phyloP scores from a whole-genome alignment of 2,113 vertebrate species.

The Callocephalon fimbriatum region DNA sequence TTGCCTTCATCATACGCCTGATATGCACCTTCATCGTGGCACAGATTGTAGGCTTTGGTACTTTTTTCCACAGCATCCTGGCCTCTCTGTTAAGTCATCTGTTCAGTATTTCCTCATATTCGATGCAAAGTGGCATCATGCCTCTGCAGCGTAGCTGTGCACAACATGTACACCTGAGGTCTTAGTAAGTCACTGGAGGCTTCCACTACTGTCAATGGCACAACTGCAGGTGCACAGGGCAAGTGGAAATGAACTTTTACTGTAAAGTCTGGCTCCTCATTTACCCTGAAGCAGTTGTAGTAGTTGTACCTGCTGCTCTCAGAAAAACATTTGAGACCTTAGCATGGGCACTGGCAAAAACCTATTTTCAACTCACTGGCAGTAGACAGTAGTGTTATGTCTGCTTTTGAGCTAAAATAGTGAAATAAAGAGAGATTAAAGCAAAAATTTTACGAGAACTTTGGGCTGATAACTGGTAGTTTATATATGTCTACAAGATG shows the following conservation, averaged over 20 bases:
- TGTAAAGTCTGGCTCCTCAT: neutral
- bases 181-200: neutral
- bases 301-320: neutral
- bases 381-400: neutral
- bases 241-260: neutral
- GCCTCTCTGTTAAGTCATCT: neutral
- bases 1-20: neutral
- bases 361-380: neutral
- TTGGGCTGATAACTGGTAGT: neutral
- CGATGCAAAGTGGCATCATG: neutral
- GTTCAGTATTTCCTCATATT: neutral
- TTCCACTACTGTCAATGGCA: neutral
- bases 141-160: accelerated
- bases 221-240: neutral
- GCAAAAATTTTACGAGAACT: neutral
- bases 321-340: neutral
- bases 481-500: neutral
- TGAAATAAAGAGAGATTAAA: neutral
- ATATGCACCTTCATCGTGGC: neutral
- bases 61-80: neutral
- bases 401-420: neutral
- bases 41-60: neutral
- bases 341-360: neutral
- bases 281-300: neutral
- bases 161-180: neutral